Evolutionary conservation across 2,113 vertebrate species (phyloP).

Genomic region (Pteronura brasiliensis): DNA sequence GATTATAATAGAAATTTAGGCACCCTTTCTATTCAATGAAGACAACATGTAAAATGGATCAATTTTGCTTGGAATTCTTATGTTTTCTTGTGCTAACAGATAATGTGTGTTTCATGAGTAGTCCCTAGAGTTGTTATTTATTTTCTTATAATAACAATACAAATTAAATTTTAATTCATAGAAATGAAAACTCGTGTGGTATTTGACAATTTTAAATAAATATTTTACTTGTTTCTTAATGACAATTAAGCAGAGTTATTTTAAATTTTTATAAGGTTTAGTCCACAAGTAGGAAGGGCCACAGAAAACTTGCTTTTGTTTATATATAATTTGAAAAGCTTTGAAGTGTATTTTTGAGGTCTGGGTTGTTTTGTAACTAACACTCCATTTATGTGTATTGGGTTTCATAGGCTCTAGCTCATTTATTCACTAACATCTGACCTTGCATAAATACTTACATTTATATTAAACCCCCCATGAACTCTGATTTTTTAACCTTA

Average conservation of each 20-base stretch:
- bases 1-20: not conserved
- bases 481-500: not conserved
- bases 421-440: not conserved
- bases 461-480: not conserved
- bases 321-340: not conserved
- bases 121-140: not conserved
- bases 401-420: not conserved
- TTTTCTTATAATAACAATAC: not conserved
- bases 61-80: not conserved
- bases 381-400: not conserved
- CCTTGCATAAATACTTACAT: not conserved
- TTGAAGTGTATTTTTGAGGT: not conserved
- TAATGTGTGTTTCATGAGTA: not conserved
- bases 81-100: not conserved
- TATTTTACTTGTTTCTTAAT: not conserved
- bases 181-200: not conserved
- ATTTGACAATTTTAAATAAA: not conserved
- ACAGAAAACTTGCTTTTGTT: not conserved
- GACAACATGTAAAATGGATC: not conserved
- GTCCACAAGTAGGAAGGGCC: not conserved
- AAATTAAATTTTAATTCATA: not conserved
- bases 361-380: not conserved
- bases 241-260: not conserved
- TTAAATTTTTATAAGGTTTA: not conserved
- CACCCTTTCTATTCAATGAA: not conserved